Evolutionary conservation across 2,888 invertebrate species (phyloP), one percentile per base, ranked within the genome.

Genomic region (Keiferia lycopersicella): DNA sequence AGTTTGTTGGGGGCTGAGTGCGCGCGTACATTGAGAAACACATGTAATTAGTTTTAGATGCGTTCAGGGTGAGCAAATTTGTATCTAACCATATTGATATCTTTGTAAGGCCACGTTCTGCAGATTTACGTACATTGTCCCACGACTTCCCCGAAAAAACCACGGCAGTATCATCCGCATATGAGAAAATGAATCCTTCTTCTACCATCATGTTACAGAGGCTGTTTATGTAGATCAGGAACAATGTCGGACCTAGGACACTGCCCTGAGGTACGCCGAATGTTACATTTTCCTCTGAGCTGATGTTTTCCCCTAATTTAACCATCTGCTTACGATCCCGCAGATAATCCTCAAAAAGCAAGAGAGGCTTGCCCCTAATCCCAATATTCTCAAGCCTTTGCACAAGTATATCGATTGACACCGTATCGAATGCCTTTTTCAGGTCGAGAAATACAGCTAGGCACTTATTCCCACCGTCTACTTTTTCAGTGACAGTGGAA

Each of bases 231-330:
- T 57, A 57, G 4, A 57, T 3, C 6, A 57, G 10, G 34, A 57
- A 57, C 16, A 57, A 34, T 7, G 34, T 57, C 3, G 57, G 57
- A 10, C 34, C 57, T 6, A 57, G 16, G 14, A 57, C n/a, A n/a
- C 57, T 57, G 26, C 57, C 57, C n/a, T 57, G 57, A 6, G 57
- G 57, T 4, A 57, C 57, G 10, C 41, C 41, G 3, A 26, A 26
- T 6, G 26, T 26, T 4, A 26, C 26, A 26, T 26, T 26, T 26
- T 26, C 26, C 26, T 26, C 26, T 26, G 26, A 4, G 6, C 26
- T 26, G 6, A 26, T 26, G 26, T 26, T 26, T 4, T 26, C 26
- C 6, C 26, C 26, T 26, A 26, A 4, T 26, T 26, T 26, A 4
- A 26, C 26, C 26, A 26, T 26, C 6, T 26, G 26, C 26, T 26